These are phyloP conservation scores for Peromyscus polionotus DNA, from an alignment of 2,113 vertebrate species.

Conservation along the genomic window DNA sequence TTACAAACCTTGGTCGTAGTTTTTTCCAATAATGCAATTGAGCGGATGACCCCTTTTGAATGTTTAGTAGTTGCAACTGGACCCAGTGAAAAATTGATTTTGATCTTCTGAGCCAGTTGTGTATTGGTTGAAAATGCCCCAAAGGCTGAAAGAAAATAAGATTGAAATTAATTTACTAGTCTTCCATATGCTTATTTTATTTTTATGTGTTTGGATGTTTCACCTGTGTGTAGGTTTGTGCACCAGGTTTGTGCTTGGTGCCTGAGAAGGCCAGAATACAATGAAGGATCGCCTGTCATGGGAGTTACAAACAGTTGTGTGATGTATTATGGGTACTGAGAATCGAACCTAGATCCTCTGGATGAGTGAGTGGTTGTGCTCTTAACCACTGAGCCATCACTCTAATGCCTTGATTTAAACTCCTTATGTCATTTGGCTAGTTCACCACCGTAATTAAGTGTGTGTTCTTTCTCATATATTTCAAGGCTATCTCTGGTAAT, in stretches of 20 bases:
- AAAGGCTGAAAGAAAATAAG: slow-evolving; percentile 1
- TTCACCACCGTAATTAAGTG: too few relatives aligned
- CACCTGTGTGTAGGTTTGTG: neutral
- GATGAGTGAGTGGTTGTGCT: neutral
- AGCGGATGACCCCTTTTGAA: neutral
- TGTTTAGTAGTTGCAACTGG: neutral
- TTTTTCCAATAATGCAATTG: neutral
- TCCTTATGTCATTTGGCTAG: neutral
- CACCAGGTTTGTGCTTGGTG: neutral
- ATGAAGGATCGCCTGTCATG: neutral
- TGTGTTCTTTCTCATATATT: neutral
- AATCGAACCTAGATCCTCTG: neutral
- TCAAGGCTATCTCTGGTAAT: neutral
- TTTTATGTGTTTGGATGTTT: neutral
- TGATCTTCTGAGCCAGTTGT: slow-evolving; percentile 12
- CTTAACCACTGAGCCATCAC: neutral
- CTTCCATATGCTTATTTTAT: neutral
- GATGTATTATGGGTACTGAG: neutral
- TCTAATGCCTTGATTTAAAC: too few relatives aligned
- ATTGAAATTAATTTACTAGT: neutral
- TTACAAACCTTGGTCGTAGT: neutral
- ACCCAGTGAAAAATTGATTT: neutral
- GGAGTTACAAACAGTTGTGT: neutral
- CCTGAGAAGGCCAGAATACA: neutral
- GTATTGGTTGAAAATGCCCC: neutral